A percentile compares a stretch with the other conserved stretches of the same genome.
Conservation (phyloP, 2,888 invertebrate species). For the Frankliniella intonsa region DNA sequence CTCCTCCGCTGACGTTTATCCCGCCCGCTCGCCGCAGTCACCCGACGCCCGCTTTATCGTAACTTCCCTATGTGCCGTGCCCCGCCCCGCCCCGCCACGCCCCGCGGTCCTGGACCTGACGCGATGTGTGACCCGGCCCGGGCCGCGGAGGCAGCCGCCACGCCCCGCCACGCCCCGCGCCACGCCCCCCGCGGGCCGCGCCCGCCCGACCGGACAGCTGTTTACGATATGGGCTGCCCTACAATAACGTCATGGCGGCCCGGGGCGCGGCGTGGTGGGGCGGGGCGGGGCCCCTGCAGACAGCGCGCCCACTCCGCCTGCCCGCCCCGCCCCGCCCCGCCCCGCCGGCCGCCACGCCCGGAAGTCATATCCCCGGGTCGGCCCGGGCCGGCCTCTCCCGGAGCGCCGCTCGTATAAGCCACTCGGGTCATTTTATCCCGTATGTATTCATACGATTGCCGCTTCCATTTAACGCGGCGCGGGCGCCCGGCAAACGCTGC, state of each 20-base stretch:
- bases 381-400: too few species aligned
- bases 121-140: background rate
- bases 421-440: too few species aligned
- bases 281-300: background rate
- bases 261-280: background rate
- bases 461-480: too few species aligned
- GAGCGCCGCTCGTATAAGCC: too few species aligned
- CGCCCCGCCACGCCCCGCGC: background rate
- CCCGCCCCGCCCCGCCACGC: background rate
- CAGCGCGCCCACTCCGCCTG: background rate
- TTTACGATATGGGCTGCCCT: background rate
- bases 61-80: too few species aligned
- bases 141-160: background rate
- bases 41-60: too few species aligned
- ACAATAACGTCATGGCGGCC: background rate
- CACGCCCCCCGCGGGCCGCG: background rate
- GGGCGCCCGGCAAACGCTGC: too few species aligned
- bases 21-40: too few species aligned
- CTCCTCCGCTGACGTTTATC: too few species aligned
- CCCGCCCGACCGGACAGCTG: background rate
- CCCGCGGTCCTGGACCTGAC: background rate
- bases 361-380: too few species aligned
- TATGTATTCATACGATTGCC: too few species aligned
- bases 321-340: background rate
- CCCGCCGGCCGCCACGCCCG: background rate